Evolutionary conservation across 2,113 vertebrate genomes (phyloP).

Genomic region (Eulacestoma nigropectus): DNA sequence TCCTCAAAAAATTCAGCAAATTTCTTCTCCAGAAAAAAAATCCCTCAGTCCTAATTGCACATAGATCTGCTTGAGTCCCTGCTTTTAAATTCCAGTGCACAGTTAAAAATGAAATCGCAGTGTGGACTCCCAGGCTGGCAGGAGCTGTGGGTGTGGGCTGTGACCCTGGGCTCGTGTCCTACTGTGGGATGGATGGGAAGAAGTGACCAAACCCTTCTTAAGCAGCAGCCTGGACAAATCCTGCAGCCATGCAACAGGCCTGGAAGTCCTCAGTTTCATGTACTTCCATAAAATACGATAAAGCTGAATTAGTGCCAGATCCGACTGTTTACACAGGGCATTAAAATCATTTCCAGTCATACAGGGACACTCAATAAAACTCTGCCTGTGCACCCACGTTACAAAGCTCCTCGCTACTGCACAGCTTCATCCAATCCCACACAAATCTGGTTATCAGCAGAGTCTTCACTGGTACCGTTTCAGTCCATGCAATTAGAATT

Average conservation of each 20-base stretch:
- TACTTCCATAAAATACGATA: background rate
- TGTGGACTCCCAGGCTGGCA: background rate
- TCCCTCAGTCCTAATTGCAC: background rate
- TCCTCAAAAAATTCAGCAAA: background rate
- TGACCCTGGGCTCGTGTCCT: background rate
- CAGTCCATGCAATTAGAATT: background rate
- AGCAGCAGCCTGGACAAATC: background rate
- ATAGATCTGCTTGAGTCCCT: accelerated
- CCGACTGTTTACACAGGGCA: background rate
- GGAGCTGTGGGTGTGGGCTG: too few species aligned
- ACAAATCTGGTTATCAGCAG: background rate
- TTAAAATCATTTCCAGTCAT: background rate
- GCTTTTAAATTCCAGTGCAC: background rate
- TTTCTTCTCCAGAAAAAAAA: background rate
- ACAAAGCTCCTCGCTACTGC: background rate
- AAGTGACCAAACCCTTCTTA: background rate
- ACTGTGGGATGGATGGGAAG: too few species aligned
- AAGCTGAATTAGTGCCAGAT: background rate
- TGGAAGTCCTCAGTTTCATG: background rate
- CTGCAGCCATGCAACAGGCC: background rate
- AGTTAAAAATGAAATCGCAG: background rate
- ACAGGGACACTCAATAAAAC: background rate
- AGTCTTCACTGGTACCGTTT: background rate
- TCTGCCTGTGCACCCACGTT: background rate
- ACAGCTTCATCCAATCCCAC: background rate